phyloP scores from a whole-genome alignment of 2,888 invertebrate genomes.

The Noctua pronuba region DNA sequence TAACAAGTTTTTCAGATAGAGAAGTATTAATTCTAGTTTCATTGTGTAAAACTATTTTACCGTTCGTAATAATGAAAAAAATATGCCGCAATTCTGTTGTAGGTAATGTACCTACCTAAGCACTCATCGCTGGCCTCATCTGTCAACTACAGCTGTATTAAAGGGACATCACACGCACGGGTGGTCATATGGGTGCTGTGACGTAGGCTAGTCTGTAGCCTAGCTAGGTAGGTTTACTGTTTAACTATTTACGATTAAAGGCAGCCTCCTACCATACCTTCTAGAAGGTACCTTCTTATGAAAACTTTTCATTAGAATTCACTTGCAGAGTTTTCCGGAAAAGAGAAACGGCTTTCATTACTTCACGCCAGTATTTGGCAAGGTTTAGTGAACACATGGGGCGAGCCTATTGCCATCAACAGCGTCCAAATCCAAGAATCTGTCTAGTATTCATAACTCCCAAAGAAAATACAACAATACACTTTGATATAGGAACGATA shows the following conservation, averaged over 20 bases:
- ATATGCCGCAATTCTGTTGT: neutral
- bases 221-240: slow-evolving; percentile 2
- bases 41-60: neutral
- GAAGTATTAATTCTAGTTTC: neutral
- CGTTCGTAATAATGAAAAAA: slow-evolving; percentile 8
- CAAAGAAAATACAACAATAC: neutral
- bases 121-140: slow-evolving; percentile 9
- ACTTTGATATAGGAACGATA: neutral
- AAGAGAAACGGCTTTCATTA: neutral
- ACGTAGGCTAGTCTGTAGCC: slow-evolving; percentile 38
- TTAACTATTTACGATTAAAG: neutral
- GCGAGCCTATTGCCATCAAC: neutral
- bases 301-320: neutral
- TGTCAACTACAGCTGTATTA: slow-evolving; percentile 44
- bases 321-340: neutral
- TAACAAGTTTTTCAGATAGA: neutral
- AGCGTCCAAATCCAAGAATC: neutral
- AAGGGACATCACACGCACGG: slow-evolving; percentile 47
- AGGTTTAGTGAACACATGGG: neutral
- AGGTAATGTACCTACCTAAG: slow-evolving; percentile 1
- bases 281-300: neutral
- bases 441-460: neutral
- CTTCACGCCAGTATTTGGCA: neutral
- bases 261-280: neutral
- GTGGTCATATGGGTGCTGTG: slow-evolving; percentile 45